These are phyloP conservation scores for Dendrolimus houi DNA, from an alignment of 2,888 invertebrate species.

Conservation along the genomic window DNA sequence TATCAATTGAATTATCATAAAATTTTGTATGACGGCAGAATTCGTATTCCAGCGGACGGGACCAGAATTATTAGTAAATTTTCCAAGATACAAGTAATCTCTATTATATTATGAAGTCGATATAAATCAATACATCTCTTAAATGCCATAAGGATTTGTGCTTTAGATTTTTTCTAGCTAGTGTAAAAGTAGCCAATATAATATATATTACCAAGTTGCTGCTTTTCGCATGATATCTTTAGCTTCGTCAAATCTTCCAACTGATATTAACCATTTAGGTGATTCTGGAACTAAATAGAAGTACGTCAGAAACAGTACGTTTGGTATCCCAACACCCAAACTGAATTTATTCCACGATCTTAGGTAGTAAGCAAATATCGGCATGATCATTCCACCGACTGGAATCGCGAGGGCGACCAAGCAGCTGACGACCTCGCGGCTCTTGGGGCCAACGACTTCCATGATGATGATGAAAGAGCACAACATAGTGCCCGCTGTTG, in stretches of 20 bases:
- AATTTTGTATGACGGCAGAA: too few relatives aligned
- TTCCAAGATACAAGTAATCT: too few relatives aligned
- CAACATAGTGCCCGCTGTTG: slow-evolving; percentile 85
- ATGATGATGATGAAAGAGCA: slow-evolving; percentile 79
- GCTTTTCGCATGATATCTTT: slow-evolving; percentile 76
- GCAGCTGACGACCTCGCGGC: slow-evolving; percentile 63
- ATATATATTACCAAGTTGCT: slow-evolving; percentile 53
- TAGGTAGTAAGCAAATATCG: slow-evolving; percentile 75
- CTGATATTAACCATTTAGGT: slow-evolving; percentile 83
- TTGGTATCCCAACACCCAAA: slow-evolving; percentile 74
- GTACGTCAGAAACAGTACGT: slow-evolving; percentile 73
- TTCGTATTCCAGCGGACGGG: too few relatives aligned
- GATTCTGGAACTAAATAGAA: slow-evolving; percentile 84
- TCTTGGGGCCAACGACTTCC: slow-evolving; percentile 72
- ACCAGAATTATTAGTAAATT: too few relatives aligned
- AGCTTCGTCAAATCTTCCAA: slow-evolving; percentile 79
- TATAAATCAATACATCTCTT: too few relatives aligned
- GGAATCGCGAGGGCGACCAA: slow-evolving; percentile 78
- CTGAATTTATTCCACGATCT: slow-evolving; percentile 79
- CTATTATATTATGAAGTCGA: too few relatives aligned
- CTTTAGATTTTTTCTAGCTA: too few relatives aligned
- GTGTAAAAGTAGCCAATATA: too few relatives aligned
- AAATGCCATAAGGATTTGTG: too few relatives aligned
- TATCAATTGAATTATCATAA: too few relatives aligned
- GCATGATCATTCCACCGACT: slow-evolving; percentile 76